phyloP scores from a whole-genome alignment of 1,140 invertebrate genomes.

The Manduca sexta region DNA sequence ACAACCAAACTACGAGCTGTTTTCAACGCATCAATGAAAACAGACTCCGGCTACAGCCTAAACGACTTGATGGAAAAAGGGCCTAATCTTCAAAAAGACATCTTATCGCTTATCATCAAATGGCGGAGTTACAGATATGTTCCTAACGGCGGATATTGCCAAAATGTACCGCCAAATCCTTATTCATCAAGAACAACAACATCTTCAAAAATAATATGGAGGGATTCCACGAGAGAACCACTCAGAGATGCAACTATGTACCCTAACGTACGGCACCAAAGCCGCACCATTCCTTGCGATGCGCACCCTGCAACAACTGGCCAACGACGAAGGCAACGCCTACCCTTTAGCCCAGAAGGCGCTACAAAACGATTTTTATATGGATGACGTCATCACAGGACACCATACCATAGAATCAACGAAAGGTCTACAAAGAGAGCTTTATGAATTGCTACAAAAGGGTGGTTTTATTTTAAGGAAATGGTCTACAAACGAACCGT shows the following conservation, averaged over 20 bases:
- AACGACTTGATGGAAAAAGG: conserved; percentile 36
- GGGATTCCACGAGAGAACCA: conserved; percentile 11
- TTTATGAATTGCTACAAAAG: conserved; percentile 17
- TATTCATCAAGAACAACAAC: conserved; percentile 9
- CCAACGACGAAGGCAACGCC: conserved; percentile 12
- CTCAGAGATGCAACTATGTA: conserved; percentile 31
- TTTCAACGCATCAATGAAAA: conserved; percentile 7
- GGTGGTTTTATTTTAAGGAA: conserved; percentile 47
- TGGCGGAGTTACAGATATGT: conserved; percentile 25
- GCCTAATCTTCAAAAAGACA: conserved; percentile 46
- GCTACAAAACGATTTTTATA: conserved; percentile 32
- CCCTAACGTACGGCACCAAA: conserved; percentile 53
- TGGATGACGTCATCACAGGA: conserved; percentile 54
- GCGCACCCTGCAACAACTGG: conserved; percentile 31
- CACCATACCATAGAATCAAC: conserved; percentile 28
- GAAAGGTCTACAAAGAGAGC: conserved; percentile 11
- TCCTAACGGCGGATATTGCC: conserved; percentile 27
- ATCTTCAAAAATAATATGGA: conserved; percentile 1
- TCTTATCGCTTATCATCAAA: conserved; percentile 19
- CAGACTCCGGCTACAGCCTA: conserved; percentile 1
- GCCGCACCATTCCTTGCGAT: conserved; percentile 45
- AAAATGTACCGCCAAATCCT: conserved; percentile 41
- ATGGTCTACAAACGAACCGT: conserved; percentile 42
- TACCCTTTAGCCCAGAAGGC: conserved; percentile 13
- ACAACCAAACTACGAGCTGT: conserved; percentile 4